Evolutionary conservation across 2,797 vertebrate species (phyloP).

Genomic region (Enteromius fasciolatus): DNA sequence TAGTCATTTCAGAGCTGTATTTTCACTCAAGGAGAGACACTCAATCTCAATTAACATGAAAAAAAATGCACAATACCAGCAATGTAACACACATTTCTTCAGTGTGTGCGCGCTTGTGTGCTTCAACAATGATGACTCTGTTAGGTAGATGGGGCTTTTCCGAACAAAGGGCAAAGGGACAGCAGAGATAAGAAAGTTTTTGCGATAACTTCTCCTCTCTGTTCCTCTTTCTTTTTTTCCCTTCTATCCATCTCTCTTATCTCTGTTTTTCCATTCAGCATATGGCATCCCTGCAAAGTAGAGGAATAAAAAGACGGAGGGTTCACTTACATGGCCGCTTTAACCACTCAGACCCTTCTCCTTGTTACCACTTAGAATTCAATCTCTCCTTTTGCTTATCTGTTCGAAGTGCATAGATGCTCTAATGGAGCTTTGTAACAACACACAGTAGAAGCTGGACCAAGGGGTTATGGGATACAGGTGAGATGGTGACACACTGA

Average conservation of each 20-base stretch:
- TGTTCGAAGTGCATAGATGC: slow-evolving; percentile 25
- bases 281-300: slow-evolving; percentile 50
- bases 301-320: slow-evolving; percentile 42
- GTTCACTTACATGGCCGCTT: slow-evolving; percentile 51
- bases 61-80: slow-evolving; percentile 16
- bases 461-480: slow-evolving; percentile 7
- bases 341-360: slow-evolving; percentile 32
- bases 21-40: slow-evolving; percentile 43
- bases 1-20: slow-evolving; percentile 42
- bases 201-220: slow-evolving; percentile 51
- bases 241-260: slow-evolving; percentile 56
- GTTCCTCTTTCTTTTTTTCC: slow-evolving; percentile 43
- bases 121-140: slow-evolving; percentile 58
- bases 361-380: slow-evolving; percentile 56
- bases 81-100: neutral
- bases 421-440: slow-evolving; percentile 26
- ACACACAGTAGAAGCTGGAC: slow-evolving; percentile 2
- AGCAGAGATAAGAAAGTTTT: slow-evolving; percentile 54
- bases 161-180: slow-evolving; percentile 57
- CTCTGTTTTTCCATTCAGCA: slow-evolving; percentile 44
- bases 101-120: slow-evolving; percentile 30
- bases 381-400: slow-evolving; percentile 54
- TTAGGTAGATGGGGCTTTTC: slow-evolving; percentile 51
- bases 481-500: neutral
- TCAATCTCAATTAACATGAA: slow-evolving; percentile 50